phyloP scores from a whole-genome alignment of 2,797 vertebrate species.

The Oreochromis mossambicus region DNA sequence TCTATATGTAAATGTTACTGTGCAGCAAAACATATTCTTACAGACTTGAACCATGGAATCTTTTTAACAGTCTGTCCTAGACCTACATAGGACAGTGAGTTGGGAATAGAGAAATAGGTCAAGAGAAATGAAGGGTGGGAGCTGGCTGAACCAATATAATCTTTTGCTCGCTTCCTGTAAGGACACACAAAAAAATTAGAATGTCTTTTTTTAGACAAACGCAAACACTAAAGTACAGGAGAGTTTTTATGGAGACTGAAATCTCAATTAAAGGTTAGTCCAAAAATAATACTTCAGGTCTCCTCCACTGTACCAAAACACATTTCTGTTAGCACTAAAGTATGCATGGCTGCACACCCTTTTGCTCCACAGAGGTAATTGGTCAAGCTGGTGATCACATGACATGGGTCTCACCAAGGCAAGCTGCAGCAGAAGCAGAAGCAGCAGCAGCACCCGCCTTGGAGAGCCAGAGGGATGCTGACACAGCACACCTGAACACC shows the following conservation, averaged over 20 bases:
- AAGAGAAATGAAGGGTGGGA: slow-evolving; percentile 50
- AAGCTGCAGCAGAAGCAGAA: slow-evolving; percentile 10
- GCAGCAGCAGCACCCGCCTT: slow-evolving; percentile 35
- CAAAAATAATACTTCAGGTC: neutral
- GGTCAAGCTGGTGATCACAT: slow-evolving; percentile 52
- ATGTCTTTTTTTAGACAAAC: neutral
- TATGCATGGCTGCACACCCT: slow-evolving; percentile 59
- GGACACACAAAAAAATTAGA: neutral
- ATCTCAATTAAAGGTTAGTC: neutral
- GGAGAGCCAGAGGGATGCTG: slow-evolving; percentile 61
- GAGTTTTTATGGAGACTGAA: neutral
- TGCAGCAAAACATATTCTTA: neutral
- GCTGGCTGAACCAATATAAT: slow-evolving; percentile 15
- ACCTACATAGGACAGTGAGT: slow-evolving; percentile 59
- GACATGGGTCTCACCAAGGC: slow-evolving; percentile 44
- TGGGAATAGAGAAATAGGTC: slow-evolving; percentile 69
- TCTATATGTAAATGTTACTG: neutral
- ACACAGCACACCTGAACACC: slow-evolving; percentile 71
- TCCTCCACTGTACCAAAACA: slow-evolving; percentile 21
- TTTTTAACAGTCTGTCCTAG: slow-evolving; percentile 43
- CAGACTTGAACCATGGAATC: neutral
- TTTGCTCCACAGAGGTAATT: slow-evolving; percentile 36
- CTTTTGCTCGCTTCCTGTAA: slow-evolving; percentile 13
- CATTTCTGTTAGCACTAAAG: slow-evolving; percentile 26
- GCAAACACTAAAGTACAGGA: neutral